These are phyloP conservation scores for Dynastes hyllus DNA, from an alignment of 2,888 invertebrate species.

Conservation along the genomic window DNA sequence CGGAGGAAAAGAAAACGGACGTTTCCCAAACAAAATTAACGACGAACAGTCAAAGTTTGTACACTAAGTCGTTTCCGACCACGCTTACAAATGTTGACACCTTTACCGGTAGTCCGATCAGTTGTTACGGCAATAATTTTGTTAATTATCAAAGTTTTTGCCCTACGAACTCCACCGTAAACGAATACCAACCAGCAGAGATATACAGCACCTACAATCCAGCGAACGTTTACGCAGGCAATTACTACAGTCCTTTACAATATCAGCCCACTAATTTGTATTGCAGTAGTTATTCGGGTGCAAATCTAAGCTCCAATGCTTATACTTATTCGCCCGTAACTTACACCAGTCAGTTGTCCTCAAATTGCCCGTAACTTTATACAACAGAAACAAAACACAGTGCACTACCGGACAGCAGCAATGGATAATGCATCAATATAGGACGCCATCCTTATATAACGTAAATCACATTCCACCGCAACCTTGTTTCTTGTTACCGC, in stretches of 20 bases:
- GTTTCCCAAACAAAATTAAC: conserved; percentile 38
- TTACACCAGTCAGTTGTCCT: conserved; percentile 32
- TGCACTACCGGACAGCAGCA: conserved; percentile 51
- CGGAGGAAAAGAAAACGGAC: conserved; percentile 42
- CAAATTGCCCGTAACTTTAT: conserved; percentile 47
- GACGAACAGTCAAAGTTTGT: conserved; percentile 26
- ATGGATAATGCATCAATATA: conserved; percentile 54
- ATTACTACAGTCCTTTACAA: conserved; percentile 46
- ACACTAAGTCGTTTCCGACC: conserved; percentile 33
- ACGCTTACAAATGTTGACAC: conserved; percentile 34
- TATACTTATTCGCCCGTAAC: conserved; percentile 45
- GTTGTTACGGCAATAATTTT: conserved; percentile 45
- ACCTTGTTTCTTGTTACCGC: conserved; percentile 54
- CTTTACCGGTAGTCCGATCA: conserved; percentile 38
- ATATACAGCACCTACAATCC: conserved; percentile 47
- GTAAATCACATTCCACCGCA: conserved; percentile 50
- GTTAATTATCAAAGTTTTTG: conserved; percentile 46
- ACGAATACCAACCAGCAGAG: conserved; percentile 49
- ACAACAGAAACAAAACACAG: conserved; percentile 50
- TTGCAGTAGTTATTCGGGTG: conserved; percentile 45
- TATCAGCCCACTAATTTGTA: conserved; percentile 46
- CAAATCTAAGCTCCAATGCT: conserved; percentile 34
- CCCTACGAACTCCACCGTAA: conserved; percentile 33
- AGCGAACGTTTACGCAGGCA: conserved; percentile 42
- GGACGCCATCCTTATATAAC: conserved; percentile 50